Conservation (phyloP, 2,113 vertebrate genomes). For the Eidolon helvum region DNA sequence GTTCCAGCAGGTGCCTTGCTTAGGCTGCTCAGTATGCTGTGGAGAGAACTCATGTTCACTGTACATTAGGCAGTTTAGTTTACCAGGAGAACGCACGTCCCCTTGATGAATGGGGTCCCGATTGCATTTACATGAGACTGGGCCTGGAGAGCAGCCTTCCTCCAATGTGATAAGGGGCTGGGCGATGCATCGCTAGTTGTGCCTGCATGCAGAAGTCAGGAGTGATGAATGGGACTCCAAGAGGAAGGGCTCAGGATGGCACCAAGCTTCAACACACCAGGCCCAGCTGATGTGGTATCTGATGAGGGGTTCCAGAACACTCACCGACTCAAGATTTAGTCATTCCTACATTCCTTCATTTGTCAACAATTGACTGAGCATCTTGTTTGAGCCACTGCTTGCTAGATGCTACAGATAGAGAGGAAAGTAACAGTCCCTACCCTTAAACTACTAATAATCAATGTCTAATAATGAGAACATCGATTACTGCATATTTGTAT, state of each 20-base stretch:
- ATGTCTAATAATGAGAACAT: not conserved
- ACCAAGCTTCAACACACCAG: not conserved
- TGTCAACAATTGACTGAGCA: not conserved
- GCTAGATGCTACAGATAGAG: not conserved
- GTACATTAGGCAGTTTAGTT: slow-evolving; percentile 35
- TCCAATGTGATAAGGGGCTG: slow-evolving; percentile 66
- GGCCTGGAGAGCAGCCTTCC: slow-evolving; percentile 44
- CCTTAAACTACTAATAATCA: not conserved
- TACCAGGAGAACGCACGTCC: slow-evolving; percentile 25
- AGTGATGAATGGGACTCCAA: slow-evolving; percentile 65
- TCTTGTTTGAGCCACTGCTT: not conserved
- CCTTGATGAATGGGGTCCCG: slow-evolving; percentile 78
- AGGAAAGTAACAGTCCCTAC: not conserved
- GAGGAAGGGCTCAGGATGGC: not conserved
- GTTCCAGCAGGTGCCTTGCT: not conserved
- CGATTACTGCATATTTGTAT: not conserved
- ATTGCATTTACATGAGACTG: slow-evolving; percentile 73
- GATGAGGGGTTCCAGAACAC: slow-evolving; percentile 22
- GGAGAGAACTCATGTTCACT: not conserved
- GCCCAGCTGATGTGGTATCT: not conserved
- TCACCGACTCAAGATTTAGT: not conserved
- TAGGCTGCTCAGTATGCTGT: slow-evolving; percentile 47
- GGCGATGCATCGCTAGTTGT: slow-evolving; percentile 59
- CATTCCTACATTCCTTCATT: not conserved
- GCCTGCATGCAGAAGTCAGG: not conserved